A percentile compares a stretch with the other conserved stretches of the same genome.
Evolutionary conservation across 1,140 invertebrate species (phyloP).

Genomic region (Pentalonia nigronervosa): DNA sequence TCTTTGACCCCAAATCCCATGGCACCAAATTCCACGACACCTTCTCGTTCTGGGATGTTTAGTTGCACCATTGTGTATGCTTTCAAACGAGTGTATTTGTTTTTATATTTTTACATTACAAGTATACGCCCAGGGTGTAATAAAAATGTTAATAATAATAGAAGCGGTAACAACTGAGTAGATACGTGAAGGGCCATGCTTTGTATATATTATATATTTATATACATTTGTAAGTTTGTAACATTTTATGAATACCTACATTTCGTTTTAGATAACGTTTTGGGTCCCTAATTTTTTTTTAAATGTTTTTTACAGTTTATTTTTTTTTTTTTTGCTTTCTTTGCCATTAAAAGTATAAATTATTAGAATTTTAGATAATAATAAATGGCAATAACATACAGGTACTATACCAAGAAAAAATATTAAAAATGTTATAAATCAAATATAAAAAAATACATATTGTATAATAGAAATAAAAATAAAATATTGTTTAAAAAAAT

Average conservation of each 20-base stretch:
- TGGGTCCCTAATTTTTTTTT: too few species aligned
- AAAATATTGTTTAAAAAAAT: too few species aligned
- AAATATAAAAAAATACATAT: too few species aligned
- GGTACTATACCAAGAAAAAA: too few species aligned
- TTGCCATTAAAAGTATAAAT: too few species aligned
- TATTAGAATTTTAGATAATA: too few species aligned
- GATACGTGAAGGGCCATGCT: neutral
- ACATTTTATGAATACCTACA: neutral
- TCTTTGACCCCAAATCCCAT: neutral
- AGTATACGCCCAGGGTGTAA: neutral
- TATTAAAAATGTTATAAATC: too few species aligned
- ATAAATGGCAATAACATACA: too few species aligned
- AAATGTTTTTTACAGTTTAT: too few species aligned
- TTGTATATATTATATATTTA: neutral
- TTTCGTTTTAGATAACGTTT: too few species aligned
- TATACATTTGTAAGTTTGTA: neutral
- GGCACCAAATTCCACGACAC: neutral
- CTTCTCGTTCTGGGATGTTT: neutral
- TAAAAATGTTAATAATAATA: neutral
- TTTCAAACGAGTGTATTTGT: neutral
- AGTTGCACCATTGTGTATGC: neutral
- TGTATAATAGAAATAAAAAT: too few species aligned
- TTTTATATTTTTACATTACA: neutral
- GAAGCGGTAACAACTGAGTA: neutral
- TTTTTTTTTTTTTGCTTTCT: too few species aligned